phyloP scores from a whole-genome alignment of 2,797 vertebrate species.

The Lates japonicus region DNA sequence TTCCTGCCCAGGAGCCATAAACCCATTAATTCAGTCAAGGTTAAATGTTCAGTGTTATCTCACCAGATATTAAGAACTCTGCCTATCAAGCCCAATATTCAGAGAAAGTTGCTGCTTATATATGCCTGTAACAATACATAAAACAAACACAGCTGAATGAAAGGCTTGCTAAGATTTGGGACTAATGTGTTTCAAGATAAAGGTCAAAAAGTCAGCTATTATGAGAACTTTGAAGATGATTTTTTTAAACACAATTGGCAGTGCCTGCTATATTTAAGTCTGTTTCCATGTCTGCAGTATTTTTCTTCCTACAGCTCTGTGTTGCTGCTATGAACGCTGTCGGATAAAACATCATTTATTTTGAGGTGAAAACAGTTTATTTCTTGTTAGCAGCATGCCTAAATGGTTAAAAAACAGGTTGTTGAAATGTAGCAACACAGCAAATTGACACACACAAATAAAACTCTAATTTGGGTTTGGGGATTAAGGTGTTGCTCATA shows the following conservation, averaged over 20 bases:
- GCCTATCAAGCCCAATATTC: background rate
- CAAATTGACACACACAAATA: background rate
- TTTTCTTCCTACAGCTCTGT: background rate
- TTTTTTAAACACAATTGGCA: background rate
- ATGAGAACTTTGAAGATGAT: background rate
- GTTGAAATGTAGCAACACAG: slow-evolving; percentile 8
- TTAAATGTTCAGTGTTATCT: slow-evolving; percentile 37
- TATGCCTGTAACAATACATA: background rate
- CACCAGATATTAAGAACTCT: slow-evolving; percentile 14
- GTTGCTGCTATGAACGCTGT: slow-evolving; percentile 1
- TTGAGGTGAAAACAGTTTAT: slow-evolving; percentile 25
- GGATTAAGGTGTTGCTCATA: slow-evolving; percentile 33
- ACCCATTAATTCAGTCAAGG: slow-evolving; percentile 29
- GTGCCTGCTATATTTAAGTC: background rate
- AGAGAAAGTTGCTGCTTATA: background rate
- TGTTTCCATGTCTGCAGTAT: background rate
- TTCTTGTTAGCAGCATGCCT: slow-evolving; percentile 7
- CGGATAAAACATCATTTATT: slow-evolving; percentile 26
- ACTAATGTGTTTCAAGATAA: background rate
- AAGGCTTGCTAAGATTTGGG: background rate
- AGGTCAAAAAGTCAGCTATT: slow-evolving; percentile 7
- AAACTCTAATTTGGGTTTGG: background rate
- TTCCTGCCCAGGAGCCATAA: slow-evolving; percentile 18
- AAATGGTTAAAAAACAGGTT: slow-evolving; percentile 6
- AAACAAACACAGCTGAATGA: slow-evolving; percentile 18